Evolutionary conservation across 2,113 vertebrate genomes (phyloP).

Genomic region (Rhegmatorhina hoffmannsi): DNA sequence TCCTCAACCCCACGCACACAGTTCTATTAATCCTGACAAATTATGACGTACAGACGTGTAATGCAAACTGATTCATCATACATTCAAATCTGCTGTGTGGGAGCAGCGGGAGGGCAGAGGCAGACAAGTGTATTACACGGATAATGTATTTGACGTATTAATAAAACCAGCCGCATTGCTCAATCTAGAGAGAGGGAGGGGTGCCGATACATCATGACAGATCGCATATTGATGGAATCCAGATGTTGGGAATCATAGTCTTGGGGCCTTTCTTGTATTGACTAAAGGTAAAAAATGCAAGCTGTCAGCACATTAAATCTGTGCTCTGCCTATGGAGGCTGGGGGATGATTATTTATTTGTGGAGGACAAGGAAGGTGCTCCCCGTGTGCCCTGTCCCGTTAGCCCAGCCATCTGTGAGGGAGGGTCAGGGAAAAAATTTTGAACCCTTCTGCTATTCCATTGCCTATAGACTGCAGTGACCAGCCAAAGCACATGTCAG

Average conservation of each 20-base stretch:
- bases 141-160: slow-evolving; percentile 91
- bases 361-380: slow-evolving; percentile 1
- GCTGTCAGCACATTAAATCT: slow-evolving; percentile 82
- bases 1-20: slow-evolving; percentile 25
- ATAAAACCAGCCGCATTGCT: slow-evolving; percentile 85
- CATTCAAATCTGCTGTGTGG: slow-evolving; percentile 79
- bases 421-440: background rate
- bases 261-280: slow-evolving; percentile 82
- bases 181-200: slow-evolving; percentile 70
- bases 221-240: slow-evolving; percentile 88
- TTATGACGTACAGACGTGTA: slow-evolving; percentile 85
- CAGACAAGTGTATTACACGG: slow-evolving; percentile 87
- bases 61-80: slow-evolving; percentile 85
- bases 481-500: background rate
- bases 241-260: slow-evolving; percentile 87
- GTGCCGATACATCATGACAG: slow-evolving; percentile 87
- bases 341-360: slow-evolving; percentile 63
- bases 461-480: background rate
- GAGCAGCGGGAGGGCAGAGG: slow-evolving; percentile 78
- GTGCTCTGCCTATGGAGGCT: background rate
- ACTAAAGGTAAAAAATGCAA: slow-evolving; percentile 84
- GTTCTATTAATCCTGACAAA: slow-evolving; percentile 86
- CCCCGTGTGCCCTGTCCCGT: background rate
- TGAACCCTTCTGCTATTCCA: background rate
- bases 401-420: background rate